Evolutionary conservation across 2,113 vertebrate species (phyloP), one percentile per base, ranked within the genome.

Genomic region (Pseudorectes ferrugineus): DNA sequence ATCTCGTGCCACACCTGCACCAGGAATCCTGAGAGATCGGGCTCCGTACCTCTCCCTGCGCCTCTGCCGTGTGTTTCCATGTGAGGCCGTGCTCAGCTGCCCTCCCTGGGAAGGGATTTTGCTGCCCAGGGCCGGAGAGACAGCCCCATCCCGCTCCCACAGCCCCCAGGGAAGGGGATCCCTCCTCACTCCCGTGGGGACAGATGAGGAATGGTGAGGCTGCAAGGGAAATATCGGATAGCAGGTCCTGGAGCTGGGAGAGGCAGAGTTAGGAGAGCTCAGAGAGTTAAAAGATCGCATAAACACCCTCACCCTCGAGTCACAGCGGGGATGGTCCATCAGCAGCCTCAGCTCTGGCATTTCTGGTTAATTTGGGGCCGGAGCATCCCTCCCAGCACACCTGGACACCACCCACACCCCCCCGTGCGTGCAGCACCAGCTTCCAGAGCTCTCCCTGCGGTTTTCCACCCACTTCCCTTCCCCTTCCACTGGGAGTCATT

Each of bases 51-150:
- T 70, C 58, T 43, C 22, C 36, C 0, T 3, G 36, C 40, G 46
- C 6, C 40, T 33, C 7, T 25, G 31, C 42, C 0, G 0, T 1
- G 10, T 3, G 6, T 35, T 52, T 43, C 35, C 4, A 0, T 17
- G n/a, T 2, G 20, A 54, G 26, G 33, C 48, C 55, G 77, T 0
- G 5, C 72, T 72, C 48, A 51, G 28, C 49, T 4, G 2, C 57
- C 28, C 14, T 5, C 54, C 70, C 33, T 14, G 17, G 57, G 52
- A 28, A n/a, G 62, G 36, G 67, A 66, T 49, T 59, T 33, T 33
- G 45, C 40, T 73, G 11, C 33, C 26, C 9, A 7, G 46, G 42
- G 65, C 36, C 4, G 4, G 48, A 58, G 54, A 29, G 4, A 8
- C 42, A 75, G 55, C 9, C 22, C 10, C 2, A 0, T 28, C 23